Conservation (phyloP, 2,113 vertebrate genomes). For the Lynx canadensis region DNA sequence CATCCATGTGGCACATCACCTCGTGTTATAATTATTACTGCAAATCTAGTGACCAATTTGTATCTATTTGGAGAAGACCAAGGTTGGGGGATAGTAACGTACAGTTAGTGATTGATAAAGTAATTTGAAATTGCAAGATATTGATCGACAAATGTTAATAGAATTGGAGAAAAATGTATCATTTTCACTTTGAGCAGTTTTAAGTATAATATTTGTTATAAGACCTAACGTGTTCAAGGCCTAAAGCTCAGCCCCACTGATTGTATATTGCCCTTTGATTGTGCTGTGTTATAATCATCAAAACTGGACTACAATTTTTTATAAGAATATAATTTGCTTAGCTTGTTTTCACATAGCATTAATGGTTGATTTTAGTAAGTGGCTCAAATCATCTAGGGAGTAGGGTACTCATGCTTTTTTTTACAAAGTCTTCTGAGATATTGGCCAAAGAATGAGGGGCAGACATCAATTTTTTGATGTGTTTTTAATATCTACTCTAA, state of each 20-base stretch:
- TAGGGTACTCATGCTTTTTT: conserved; percentile 44
- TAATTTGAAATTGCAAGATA: neutral
- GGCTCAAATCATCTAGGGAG: neutral
- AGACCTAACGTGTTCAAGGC: neutral
- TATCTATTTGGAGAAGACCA: neutral
- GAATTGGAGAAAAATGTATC: neutral
- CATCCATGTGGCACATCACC: neutral
- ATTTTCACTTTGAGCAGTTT: conserved; percentile 28
- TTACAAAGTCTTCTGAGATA: conserved; percentile 46
- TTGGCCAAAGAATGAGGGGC: conserved; percentile 28
- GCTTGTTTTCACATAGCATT: conserved; percentile 46
- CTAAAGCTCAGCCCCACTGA: neutral
- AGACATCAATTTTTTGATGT: neutral
- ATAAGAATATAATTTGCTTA: conserved; percentile 43
- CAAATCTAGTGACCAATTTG: neutral
- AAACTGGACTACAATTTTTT: neutral
- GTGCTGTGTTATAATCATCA: neutral
- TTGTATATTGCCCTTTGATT: neutral
- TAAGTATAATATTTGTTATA: neutral
- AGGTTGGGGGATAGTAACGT: neutral
- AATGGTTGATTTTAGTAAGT: conserved; percentile 9
- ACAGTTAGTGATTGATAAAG: neutral
- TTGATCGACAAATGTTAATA: neutral
- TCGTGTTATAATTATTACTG: neutral
- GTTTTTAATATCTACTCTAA: conserved; percentile 48